phyloP scores from a whole-genome alignment of 2,888 invertebrate genomes.

The Drosophila hawaiiensis region DNA sequence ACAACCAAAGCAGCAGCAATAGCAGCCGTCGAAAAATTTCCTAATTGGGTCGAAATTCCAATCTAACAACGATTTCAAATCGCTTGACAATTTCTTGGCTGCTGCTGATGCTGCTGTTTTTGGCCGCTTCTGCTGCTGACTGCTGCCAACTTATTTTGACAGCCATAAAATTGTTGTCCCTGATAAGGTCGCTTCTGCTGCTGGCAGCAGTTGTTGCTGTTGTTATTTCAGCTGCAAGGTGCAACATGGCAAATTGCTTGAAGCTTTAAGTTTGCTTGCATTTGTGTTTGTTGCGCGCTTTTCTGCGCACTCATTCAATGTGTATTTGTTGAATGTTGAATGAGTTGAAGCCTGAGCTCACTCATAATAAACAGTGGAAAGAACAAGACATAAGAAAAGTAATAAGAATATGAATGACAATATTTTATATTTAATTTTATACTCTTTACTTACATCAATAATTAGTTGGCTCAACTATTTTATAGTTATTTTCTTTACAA shows the following conservation, averaged over 20 bases:
- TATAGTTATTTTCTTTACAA: background rate
- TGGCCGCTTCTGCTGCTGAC: conserved; percentile 8
- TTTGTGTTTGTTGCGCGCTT: conserved; percentile 47
- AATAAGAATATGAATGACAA: background rate
- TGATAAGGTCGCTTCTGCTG: conserved; percentile 35
- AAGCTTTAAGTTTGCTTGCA: background rate
- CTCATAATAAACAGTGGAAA: background rate
- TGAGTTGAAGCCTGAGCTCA: background rate
- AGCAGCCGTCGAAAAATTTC: conserved; percentile 68
- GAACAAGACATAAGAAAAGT: background rate
- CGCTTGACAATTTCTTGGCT: conserved; percentile 53
- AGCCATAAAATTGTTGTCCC: conserved; percentile 50
- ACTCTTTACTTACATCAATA: background rate
- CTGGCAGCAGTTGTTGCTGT: conserved; percentile 2
- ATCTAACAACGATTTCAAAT: conserved; percentile 80
- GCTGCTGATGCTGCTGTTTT: conserved; percentile 39
- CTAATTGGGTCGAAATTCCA: conserved; percentile 83
- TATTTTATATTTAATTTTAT: background rate
- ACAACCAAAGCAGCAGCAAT: conserved; percentile 29
- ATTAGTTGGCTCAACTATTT: background rate
- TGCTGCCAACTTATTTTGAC: conserved; percentile 52
- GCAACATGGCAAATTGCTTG: conserved; percentile 12
- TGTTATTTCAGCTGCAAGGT: conserved; percentile 35
- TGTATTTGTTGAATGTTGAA: background rate
- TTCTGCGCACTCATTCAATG: conserved; percentile 19